A percentile compares a stretch with the other conserved stretches of the same genome.
These are phyloP conservation scores for Notamacropus eugenii DNA, from an alignment of 2,797 vertebrate species.

Conservation along the genomic window DNA sequence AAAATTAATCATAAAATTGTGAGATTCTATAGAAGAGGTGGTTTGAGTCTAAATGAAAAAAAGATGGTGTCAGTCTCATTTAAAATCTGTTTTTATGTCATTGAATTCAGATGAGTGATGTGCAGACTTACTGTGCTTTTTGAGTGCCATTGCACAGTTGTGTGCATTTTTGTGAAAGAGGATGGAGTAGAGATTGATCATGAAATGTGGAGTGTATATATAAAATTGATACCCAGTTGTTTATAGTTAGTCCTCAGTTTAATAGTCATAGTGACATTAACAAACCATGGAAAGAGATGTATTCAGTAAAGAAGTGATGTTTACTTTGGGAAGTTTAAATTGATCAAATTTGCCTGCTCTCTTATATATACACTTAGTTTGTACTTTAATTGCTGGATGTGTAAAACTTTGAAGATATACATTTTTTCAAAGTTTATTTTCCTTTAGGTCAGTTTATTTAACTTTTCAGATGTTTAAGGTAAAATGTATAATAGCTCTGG, in stretches of 20 bases:
- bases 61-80: not conserved
- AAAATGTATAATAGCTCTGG: not conserved
- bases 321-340: not conserved
- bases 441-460: constrained; percentile 25
- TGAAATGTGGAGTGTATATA: not conserved
- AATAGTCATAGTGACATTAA: not conserved
- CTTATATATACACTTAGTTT: not conserved
- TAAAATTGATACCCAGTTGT: not conserved
- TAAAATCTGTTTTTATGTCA: not conserved
- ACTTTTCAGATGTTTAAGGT: constrained; percentile 16
- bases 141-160: not conserved
- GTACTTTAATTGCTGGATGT: not conserved
- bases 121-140: not conserved
- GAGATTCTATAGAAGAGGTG: constrained; percentile 18
- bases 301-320: not conserved
- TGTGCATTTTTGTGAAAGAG: not conserved
- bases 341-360: constrained; percentile 19
- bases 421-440: not conserved
- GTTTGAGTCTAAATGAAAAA: constrained; percentile 14
- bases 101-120: not conserved
- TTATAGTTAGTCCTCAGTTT: not conserved
- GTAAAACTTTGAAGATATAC: not conserved
- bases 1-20: not conserved
- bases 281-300: not conserved
- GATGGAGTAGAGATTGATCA: not conserved